Conservation (phyloP, 2,888 invertebrate species). For the Ornithoptera alexandrae region DNA sequence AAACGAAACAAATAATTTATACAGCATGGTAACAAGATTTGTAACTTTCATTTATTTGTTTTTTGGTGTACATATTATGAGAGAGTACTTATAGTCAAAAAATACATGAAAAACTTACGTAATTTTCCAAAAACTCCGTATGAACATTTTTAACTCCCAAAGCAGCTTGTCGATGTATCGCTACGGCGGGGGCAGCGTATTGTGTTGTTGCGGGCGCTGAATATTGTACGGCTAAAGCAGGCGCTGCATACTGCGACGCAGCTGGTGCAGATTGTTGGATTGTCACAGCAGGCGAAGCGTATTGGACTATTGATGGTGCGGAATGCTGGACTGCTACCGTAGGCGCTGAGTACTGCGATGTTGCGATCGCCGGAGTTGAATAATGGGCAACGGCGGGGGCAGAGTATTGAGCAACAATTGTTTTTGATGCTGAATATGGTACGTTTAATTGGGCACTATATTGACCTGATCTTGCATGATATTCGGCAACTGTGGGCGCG, state of each 20-base stretch:
- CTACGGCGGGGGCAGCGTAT: constrained; percentile 34
- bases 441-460: constrained; percentile 34
- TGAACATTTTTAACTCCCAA: constrained; percentile 77
- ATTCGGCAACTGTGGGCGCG: constrained; percentile 38
- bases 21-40: no score
- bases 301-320: constrained; percentile 41
- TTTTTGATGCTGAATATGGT: constrained; percentile 38
- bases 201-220: constrained; percentile 29
- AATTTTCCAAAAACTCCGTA: constrained; percentile 81
- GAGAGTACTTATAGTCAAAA: not conserved
- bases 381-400: constrained; percentile 29
- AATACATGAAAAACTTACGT: constrained; percentile 68
- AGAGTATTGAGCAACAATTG: constrained; percentile 47
- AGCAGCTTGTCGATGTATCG: constrained; percentile 33
- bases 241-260: constrained; percentile 36
- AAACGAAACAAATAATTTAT: no score
- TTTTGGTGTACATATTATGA: no score
- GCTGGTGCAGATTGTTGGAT: constrained; percentile 34
- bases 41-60: no score
- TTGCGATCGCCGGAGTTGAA: constrained; percentile 36
- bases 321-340: constrained; percentile 42
- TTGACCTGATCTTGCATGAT: constrained; percentile 36
- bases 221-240: constrained; percentile 31
- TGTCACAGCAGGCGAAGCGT: constrained; percentile 36
- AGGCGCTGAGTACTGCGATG: constrained; percentile 39